Conservation (phyloP, 1,140 invertebrate genomes). For the Laupala kohalensis region DNA sequence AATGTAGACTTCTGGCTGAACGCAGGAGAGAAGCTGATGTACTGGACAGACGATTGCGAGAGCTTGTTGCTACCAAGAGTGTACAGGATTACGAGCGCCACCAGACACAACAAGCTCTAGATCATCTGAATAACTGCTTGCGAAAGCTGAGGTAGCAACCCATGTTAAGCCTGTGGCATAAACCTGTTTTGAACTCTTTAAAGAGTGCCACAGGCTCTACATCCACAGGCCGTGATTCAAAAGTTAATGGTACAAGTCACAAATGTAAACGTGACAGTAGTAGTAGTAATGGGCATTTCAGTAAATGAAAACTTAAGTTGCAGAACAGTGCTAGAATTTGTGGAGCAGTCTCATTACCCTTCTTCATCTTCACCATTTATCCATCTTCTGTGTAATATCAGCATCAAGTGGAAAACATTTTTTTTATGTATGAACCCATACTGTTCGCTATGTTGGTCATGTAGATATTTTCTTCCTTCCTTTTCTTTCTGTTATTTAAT, state of each 20-base stretch:
- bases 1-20: constrained; percentile 4
- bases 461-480: too few species aligned
- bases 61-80: constrained; percentile 6
- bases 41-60: constrained; percentile 11
- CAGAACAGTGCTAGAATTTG: not conserved
- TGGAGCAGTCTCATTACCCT: not conserved
- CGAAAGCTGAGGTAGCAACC: constrained; percentile 14
- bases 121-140: constrained; percentile 14
- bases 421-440: too few species aligned
- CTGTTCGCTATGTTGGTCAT: too few species aligned
- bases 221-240: not conserved
- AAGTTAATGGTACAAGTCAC: not conserved
- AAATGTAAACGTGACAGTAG: not conserved
- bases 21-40: constrained; percentile 9
- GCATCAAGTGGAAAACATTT: too few species aligned
- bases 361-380: too few species aligned
- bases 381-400: too few species aligned
- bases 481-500: too few species aligned
- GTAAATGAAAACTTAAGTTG: not conserved
- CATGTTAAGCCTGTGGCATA: not conserved
- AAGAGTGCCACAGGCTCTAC: not conserved
- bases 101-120: constrained; percentile 12
- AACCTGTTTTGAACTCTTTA: not conserved
- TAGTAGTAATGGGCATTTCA: not conserved
- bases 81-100: constrained; percentile 15